Percentiles rank a stretch among this genome's conserved stretches.
Conservation (phyloP, 2,113 vertebrate genomes). For the pig (Sus scrofa) region T2T-Sscrofa CM000826.6:148821501-148822000, state of each 20-base stretch:
- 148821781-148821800: not conserved
- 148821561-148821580: not conserved
- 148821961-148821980: not conserved
- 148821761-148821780: slow-evolving; percentile 89
- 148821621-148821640: not conserved
- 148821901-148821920: not conserved
- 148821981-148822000: not conserved
- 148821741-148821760: slow-evolving; percentile 95
- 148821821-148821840: not conserved
- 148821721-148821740: slow-evolving; percentile 94
- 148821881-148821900: not conserved
- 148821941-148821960: too few relatives aligned
- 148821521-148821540: not conserved
- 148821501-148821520: not conserved
- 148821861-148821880: not conserved
- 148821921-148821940: not conserved
- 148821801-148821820: not conserved
- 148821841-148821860: not conserved
- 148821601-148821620: not conserved
- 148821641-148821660: slow-evolving; percentile 93
- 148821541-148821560: not conserved
- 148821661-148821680: slow-evolving; percentile 94
- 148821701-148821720: slow-evolving; percentile 94
- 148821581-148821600: not conserved
- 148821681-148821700: slow-evolving; percentile 93